These are phyloP conservation scores for Pediacus dermestoides DNA, from an alignment of 2,888 invertebrate species.

Conservation along the genomic window DNA sequence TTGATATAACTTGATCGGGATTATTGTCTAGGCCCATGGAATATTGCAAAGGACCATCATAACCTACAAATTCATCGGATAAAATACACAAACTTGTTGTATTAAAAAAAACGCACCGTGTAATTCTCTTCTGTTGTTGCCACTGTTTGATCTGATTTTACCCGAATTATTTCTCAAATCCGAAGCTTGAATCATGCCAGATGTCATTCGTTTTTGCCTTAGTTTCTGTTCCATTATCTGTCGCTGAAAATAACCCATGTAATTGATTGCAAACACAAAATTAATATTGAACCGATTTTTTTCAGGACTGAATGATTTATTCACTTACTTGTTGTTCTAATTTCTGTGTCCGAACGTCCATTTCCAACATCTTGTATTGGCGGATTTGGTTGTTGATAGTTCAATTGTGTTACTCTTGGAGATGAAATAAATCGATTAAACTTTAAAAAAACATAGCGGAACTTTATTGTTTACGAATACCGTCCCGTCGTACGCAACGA, in stretches of 20 bases:
- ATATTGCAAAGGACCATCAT: slow-evolving; percentile 85
- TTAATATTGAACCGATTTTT: slow-evolving; percentile 12
- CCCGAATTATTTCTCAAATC: slow-evolving; percentile 70
- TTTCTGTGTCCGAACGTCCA: slow-evolving; percentile 68
- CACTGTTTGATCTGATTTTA: slow-evolving; percentile 65
- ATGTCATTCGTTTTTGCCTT: slow-evolving; percentile 78
- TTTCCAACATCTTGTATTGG: slow-evolving; percentile 28
- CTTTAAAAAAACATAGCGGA: slow-evolving; percentile 17
- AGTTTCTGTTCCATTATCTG: slow-evolving; percentile 87
- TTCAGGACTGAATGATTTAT: slow-evolving; percentile 8
- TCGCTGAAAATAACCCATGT: slow-evolving; percentile 56
- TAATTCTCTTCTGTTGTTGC: slow-evolving; percentile 63
- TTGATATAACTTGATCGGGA: slow-evolving; percentile 69
- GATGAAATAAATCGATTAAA: slow-evolving; percentile 32
- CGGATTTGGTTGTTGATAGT: slow-evolving; percentile 21
- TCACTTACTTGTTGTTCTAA: slow-evolving; percentile 82
- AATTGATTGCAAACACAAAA: slow-evolving; percentile 10
- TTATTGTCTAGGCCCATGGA: slow-evolving; percentile 73
- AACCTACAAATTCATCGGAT: slow-evolving; percentile 54
- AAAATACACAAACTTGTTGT: slow-evolving; percentile 4
- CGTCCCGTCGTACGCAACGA: not conserved
- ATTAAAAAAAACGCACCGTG: slow-evolving; percentile 56
- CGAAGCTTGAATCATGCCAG: slow-evolving; percentile 84
- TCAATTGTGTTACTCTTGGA: slow-evolving; percentile 35
- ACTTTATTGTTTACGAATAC: slow-evolving; percentile 8